Percentiles rank a stretch among this genome's conserved stretches.
These are phyloP conservation scores for Ectropis grisescens DNA, from an alignment of 1,140 invertebrate genomes.

Conservation along the genomic window DNA sequence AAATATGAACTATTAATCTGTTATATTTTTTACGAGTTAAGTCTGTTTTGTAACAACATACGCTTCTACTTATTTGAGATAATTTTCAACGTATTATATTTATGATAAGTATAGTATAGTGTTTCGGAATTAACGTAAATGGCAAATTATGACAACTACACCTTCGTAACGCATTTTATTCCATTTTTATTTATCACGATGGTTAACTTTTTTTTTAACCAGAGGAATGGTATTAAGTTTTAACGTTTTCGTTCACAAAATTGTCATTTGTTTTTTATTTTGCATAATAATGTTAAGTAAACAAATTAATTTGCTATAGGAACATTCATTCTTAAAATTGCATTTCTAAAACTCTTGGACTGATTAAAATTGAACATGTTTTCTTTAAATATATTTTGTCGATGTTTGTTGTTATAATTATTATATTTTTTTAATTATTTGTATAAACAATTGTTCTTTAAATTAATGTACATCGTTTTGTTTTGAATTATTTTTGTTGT, in stretches of 20 bases:
- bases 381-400: constrained; percentile 70
- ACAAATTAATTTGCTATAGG: constrained; percentile 36
- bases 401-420: constrained; percentile 77
- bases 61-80: constrained; percentile 62
- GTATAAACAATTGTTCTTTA: constrained; percentile 78
- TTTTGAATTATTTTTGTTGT: constrained; percentile 78
- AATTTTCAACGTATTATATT: constrained; percentile 60
- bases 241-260: constrained; percentile 27
- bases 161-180: constrained; percentile 38
- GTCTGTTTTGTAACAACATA: constrained; percentile 40
- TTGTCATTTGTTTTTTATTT: constrained; percentile 16
- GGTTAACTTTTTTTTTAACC: constrained; percentile 30
- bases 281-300: constrained; percentile 56
- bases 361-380: constrained; percentile 63
- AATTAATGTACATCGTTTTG: constrained; percentile 80
- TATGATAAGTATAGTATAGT: constrained; percentile 64
- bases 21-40: constrained; percentile 32
- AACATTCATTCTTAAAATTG: constrained; percentile 65
- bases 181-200: constrained; percentile 26
- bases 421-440: constrained; percentile 74
- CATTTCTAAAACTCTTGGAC: constrained; percentile 64
- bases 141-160: constrained; percentile 60
- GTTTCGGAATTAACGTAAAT: constrained; percentile 52
- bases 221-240: constrained; percentile 42
- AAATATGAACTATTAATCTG: neutral